Percentiles rank a stretch among this genome's conserved stretches.
Conservation (phyloP, 1,140 invertebrate genomes). For the Polyergus mexicanus region DNA sequence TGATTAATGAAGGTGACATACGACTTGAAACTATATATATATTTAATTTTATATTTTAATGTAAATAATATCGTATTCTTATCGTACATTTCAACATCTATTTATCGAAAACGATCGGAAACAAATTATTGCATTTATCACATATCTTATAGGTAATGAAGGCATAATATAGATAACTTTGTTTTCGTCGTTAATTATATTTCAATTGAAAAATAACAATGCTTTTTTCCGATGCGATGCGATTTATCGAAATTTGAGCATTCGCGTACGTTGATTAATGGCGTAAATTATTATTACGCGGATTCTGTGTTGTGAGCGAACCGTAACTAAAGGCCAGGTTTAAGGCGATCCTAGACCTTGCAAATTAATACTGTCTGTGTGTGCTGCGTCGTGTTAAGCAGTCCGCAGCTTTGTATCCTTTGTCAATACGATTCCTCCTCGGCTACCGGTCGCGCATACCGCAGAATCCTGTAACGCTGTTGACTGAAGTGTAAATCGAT, state of each 20-base stretch:
- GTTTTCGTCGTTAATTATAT: constrained; percentile 35
- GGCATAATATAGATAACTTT: background rate
- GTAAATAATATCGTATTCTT: background rate
- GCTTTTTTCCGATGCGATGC: background rate
- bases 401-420: constrained; percentile 68
- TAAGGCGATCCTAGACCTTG: constrained; percentile 53
- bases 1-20: background rate
- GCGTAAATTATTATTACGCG: constrained; percentile 43
- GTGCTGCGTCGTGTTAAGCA: constrained; percentile 44
- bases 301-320: background rate
- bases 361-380: constrained; percentile 75
- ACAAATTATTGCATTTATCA: background rate
- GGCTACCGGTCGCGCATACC: constrained; percentile 27
- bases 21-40: background rate
- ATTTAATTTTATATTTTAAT: constrained; percentile 2
- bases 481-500: constrained; percentile 81
- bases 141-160: background rate
- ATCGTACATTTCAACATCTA: background rate
- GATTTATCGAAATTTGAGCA: constrained; percentile 41
- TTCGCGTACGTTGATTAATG: background rate
- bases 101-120: background rate
- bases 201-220: constrained; percentile 13
- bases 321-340: constrained; percentile 45
- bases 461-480: constrained; percentile 52
- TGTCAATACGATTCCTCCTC: constrained; percentile 75